Conservation (phyloP, 2,888 invertebrate species). For the Thumatha senex region DNA sequence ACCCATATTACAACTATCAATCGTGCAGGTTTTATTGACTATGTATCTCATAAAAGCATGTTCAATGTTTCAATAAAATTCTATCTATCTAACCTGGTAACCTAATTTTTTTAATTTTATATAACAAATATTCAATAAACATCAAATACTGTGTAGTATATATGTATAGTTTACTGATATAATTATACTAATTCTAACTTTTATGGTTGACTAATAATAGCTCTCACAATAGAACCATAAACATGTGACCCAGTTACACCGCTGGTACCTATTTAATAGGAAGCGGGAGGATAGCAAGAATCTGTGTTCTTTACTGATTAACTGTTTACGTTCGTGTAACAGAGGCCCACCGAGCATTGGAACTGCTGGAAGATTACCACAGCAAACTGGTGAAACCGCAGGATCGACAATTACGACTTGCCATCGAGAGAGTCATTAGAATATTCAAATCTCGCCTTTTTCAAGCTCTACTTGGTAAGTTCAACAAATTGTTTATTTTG, state of each 20-base stretch:
- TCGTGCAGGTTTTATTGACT: slow-evolving; percentile 11
- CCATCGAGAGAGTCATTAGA: slow-evolving; percentile 98
- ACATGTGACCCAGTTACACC: slow-evolving; percentile 28
- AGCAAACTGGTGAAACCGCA: slow-evolving; percentile 96
- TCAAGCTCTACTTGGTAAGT: slow-evolving; percentile 96
- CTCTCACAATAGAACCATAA: slow-evolving; percentile 12
- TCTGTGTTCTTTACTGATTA: slow-evolving; percentile 21
- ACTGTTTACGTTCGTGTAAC: slow-evolving; percentile 51
- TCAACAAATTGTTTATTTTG: not conserved
- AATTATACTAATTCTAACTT: no score
- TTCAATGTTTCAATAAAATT: slow-evolving; percentile 25
- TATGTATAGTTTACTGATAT: no score
- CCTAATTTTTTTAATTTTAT: not conserved
- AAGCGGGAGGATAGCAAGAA: not conserved
- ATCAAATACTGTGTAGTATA: not conserved
- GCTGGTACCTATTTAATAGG: not conserved
- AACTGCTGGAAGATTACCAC: slow-evolving; percentile 99
- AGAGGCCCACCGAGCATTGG: slow-evolving; percentile 99
- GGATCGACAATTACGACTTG: slow-evolving; percentile 96
- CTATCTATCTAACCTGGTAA: not conserved
- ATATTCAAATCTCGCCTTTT: slow-evolving; percentile 99
- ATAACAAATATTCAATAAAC: not conserved
- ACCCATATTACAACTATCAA: slow-evolving; percentile 21
- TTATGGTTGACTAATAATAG: not conserved
- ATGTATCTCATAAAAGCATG: slow-evolving; percentile 15